Conservation (phyloP, 2,888 invertebrate species). For the Archips crataeganus region DNA sequence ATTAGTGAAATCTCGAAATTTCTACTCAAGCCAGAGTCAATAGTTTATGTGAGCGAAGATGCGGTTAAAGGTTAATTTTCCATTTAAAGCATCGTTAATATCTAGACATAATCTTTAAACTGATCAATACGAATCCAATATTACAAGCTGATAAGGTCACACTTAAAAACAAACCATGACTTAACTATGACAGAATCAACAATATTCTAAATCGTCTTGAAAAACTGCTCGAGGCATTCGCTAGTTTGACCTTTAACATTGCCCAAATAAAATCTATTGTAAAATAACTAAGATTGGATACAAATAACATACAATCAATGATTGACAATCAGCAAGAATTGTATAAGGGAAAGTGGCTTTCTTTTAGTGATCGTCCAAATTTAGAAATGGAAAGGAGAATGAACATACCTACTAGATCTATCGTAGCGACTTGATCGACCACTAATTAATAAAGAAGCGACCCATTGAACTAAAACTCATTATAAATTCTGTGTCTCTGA, state of each 20-base stretch:
- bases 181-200: conserved; percentile 27
- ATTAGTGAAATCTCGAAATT: too few species aligned
- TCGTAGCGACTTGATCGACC: not conserved
- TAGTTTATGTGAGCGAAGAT: too few species aligned
- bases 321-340: conserved; percentile 23
- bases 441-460: conserved; percentile 16
- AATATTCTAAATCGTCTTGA: not conserved
- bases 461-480: conserved; percentile 9
- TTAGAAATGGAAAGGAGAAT: conserved; percentile 28
- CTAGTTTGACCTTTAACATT: conserved; percentile 19
- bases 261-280: conserved; percentile 3
- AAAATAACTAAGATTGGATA: not conserved
- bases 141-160: conserved; percentile 10
- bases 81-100: not conserved
- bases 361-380: conserved; percentile 22
- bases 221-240: conserved; percentile 9
- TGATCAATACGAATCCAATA: not conserved
- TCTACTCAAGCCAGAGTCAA: too few species aligned
- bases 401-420: not conserved
- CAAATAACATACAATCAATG: conserved; percentile 17
- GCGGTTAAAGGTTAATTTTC: not conserved
- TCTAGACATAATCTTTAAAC: not conserved
- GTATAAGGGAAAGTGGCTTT: conserved; percentile 31
- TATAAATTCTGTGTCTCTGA: not conserved
- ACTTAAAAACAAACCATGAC: conserved; percentile 28